Evolutionary conservation across 2,797 vertebrate species (phyloP).

Genomic region (Dallia pectoralis): DNA sequence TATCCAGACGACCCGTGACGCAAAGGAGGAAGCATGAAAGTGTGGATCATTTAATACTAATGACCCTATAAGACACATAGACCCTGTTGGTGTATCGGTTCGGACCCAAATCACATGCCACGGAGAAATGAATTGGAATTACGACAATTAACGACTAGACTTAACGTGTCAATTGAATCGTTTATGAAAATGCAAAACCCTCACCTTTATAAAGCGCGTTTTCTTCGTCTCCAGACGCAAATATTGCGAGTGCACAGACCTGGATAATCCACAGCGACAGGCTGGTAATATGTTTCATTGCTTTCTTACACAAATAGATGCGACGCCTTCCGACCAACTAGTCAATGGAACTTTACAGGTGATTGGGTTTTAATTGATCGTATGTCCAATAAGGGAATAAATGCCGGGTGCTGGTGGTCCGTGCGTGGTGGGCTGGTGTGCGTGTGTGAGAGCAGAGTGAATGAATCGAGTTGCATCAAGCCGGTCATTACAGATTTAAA

Average conservation of each 20-base stretch:
- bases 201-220: slow-evolving; percentile 63
- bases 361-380: slow-evolving; percentile 14
- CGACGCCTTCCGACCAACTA: slow-evolving; percentile 19
- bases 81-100: too few species aligned
- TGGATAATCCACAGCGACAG: slow-evolving; percentile 60
- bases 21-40: too few species aligned
- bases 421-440: slow-evolving; percentile 11
- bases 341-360: slow-evolving; percentile 12
- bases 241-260: slow-evolving; percentile 40
- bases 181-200: not conserved
- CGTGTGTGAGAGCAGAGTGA: slow-evolving; percentile 18
- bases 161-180: not conserved
- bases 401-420: slow-evolving; percentile 23
- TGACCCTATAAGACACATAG: too few species aligned
- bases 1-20: not conserved
- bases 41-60: too few species aligned
- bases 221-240: slow-evolving; percentile 42
- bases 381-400: slow-evolving; percentile 34
- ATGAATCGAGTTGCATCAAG: slow-evolving; percentile 51
- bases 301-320: slow-evolving; percentile 37
- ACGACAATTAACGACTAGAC: not conserved
- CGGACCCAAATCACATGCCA: too few species aligned
- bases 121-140: too few species aligned
- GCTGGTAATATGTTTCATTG: slow-evolving; percentile 53
- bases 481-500: slow-evolving; percentile 78